Base-by-base conservation (phyloP, 2,113 vertebrate genomes). In the Nyctibius bracteatus region DNA sequence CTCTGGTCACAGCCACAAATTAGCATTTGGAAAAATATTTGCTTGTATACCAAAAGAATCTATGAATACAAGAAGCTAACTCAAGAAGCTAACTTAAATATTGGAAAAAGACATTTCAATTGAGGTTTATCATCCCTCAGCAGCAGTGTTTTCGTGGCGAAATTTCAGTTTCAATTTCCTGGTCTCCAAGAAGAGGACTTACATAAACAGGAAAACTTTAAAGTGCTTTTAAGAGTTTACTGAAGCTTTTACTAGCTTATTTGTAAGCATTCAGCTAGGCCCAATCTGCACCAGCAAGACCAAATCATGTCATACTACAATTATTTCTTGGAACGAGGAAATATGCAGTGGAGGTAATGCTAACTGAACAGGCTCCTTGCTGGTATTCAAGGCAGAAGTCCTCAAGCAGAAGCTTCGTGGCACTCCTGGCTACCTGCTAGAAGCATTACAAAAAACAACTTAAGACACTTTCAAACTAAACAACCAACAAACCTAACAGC, bases 321-420 rank as follows among this genome's bases (percentile, higher is more conserved):
- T 43, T 47, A 35, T 35, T 80, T 88, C n/a, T 52, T 37, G 21
- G 30, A 33, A 86, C 88, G 51, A 46, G 4, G 9, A 33, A 95
- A 71, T 14, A n/a, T 2, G 2, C 0, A 0, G 33, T n/a, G 25
- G 41, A 47, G 30, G 8, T 35, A 81, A 90, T 14, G 41, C 47
- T 51, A 81, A 81, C 37, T 79, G 57, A 84, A 78, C 14, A 66
- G 27, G 24, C 6, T 71, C 51, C 46, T 77, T 52, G n/a, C 28
- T 67, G 3, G 0, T 27, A n/a, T 37, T 81, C 54, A 54, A 81
- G 27, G n/a, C 30, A 68, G 55, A 77, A 84, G 21, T 78, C 54
- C 52, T 83, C 58, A 54, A 13, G 30, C 21, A 94, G 59, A 84
- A 87, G 27, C 20, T 35, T 35, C 24, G 6, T 65, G n/a, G 52